Base-by-base conservation (phyloP, 2,113 vertebrate genomes). In the Megaleporinus macrocephalus region DNA sequence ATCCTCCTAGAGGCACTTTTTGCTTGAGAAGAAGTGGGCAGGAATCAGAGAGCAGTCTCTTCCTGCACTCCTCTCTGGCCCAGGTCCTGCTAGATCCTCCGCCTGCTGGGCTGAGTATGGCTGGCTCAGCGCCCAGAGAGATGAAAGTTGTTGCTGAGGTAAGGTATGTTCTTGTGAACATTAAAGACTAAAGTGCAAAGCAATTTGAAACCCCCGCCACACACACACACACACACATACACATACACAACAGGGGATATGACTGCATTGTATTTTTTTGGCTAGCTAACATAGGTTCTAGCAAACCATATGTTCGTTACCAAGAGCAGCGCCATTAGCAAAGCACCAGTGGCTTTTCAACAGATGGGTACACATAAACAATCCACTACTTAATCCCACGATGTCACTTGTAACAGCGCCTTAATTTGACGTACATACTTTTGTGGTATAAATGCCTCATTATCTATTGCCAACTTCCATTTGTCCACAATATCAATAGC, bases 1-100 rank as follows among this genome's bases (percentile, higher is more conserved):
- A 83, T 74, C 82, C 74, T 78, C 81, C 81, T 81, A 72, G 66
- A 78, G 85, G 78, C 81, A 41, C 24, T 83, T 73, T 73, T 65
- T 80, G 36, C 36, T 73, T n/a, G 61, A 74, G n/a, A 71, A 47
- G 41, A 77, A 76, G 49, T 71, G 49, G 33, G 65, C 77, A 83
- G 30, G 51, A 75, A 70, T 71, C 26, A 57, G 66, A 74, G 51
- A 41, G 24, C 44, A 65, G 65, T 15, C 62, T 61, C 62, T 79
- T 47, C 30, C 33, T 24, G 33, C 33, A 24, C 41, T 36, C 66
- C 33, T 30, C 49, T 84, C 53, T 49, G 73, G 59, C 79, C 49
- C 26, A 62, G 33, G 5, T 44, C 62, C 49, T 49, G 27, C 26
- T 16, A 16, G 3, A 20, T 78, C 66, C 49, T 72, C 69, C 18